phyloP scores from a whole-genome alignment of 2,797 vertebrate genomes.

The Pseudochirops corinnae region DNA sequence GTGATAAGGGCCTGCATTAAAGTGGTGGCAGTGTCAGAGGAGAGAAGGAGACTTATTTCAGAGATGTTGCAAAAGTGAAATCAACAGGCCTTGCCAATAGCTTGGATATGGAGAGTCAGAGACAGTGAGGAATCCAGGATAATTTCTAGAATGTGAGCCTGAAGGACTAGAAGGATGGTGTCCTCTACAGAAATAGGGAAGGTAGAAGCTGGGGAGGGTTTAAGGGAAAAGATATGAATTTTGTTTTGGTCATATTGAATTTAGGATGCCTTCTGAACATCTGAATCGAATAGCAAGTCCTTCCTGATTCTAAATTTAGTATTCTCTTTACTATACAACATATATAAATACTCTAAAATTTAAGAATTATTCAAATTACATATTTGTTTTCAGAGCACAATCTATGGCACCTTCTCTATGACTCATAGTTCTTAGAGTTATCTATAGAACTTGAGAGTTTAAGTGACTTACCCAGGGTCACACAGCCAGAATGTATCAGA shows the following conservation, averaged over 20 bases:
- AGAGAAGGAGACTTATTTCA: not conserved
- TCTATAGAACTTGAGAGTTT: not conserved
- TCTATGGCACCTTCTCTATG: not conserved
- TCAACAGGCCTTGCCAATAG: not conserved
- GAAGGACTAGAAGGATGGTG: not conserved
- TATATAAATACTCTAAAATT: not conserved
- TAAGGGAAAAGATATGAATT: not conserved
- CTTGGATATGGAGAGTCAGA: not conserved
- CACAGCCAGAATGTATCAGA: not conserved
- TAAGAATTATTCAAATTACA: not conserved
- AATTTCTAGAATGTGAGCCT: not conserved
- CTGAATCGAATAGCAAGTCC: not conserved
- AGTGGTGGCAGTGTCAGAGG: not conserved
- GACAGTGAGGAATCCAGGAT: not conserved
- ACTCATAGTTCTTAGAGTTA: not conserved
- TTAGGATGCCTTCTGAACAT: not conserved
- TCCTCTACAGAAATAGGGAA: not conserved
- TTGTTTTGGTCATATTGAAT: not conserved
- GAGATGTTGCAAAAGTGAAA: not conserved
- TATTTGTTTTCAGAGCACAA: not conserved
- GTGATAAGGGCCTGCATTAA: not conserved
- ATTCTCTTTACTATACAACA: not conserved
- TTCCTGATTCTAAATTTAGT: not conserved
- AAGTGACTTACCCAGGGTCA: not conserved
- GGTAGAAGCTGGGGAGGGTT: not conserved